Base-by-base conservation (phyloP, 2,113 vertebrate genomes). In the Leuciscus idus region DNA sequence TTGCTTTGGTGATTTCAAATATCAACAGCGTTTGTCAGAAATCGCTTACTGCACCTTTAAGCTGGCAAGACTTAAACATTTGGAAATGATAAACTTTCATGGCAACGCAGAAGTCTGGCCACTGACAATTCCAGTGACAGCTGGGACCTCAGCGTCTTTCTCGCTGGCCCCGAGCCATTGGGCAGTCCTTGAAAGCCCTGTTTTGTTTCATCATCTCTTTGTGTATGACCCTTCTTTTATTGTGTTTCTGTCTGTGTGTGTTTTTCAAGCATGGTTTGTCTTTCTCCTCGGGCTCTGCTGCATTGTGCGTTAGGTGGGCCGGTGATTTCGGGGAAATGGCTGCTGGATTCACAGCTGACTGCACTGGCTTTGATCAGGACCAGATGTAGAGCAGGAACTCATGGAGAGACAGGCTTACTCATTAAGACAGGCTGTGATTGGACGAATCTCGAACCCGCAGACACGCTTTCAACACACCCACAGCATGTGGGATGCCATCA, bases 301-400 rank as follows among this genome's bases (percentile, higher is more conserved):
- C 75, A 86, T 73, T 70, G 66, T 87, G 43, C 57, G 81, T 28
- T 77, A 4, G 33, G 30, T 78, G 76, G 61, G 84, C 28, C 43
- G 61, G 79, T 43, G 52, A 17, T 70, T 64, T 50, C 61, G 4
- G 62, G 30, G 50, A 50, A 85, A 89, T 85, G 86, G 85, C 72
- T 84, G 85, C 83, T 81, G 79, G 83, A 87, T 73, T 76, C 76
- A 86, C 33, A 59, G 84, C 39, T 26, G 62, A 74, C 43, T 75
- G 46, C 73, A 68, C 30, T 50, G 59, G n/a, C 81, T 62, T 62
- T 93, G 89, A 94, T 93, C 88, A 87, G 62, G 84, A 85, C 89
- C 93, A 94, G 92, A 92, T 94, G 92, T 93, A 86, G 85, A 70
- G 36, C 87, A 81, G 86, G 61, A 78, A 30, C 68, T 84, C 62